Evolutionary conservation across 2,797 vertebrate species (phyloP).

Genomic region (Oreochromis grahami): DNA sequence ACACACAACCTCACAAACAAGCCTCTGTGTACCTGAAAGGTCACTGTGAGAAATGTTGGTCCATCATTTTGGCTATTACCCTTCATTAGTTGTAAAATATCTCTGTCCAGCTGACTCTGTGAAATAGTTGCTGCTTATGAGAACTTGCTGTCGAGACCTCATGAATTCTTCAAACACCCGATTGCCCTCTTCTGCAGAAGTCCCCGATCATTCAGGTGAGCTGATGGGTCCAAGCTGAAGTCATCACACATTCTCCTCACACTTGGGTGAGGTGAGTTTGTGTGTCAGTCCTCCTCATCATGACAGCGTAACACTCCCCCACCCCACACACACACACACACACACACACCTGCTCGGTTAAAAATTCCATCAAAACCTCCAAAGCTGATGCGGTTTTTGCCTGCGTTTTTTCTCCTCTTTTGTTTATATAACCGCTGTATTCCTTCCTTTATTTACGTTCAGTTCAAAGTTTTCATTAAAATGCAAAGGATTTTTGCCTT

Average conservation of each 20-base stretch:
- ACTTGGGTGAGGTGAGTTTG: neutral
- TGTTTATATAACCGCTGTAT: slow-evolving; percentile 27
- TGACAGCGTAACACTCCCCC: neutral
- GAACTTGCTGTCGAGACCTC: slow-evolving; percentile 33
- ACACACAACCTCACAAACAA: slow-evolving; percentile 13
- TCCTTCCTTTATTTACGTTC: slow-evolving; percentile 59
- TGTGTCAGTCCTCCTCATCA: slow-evolving; percentile 2
- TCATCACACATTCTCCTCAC: slow-evolving; percentile 43
- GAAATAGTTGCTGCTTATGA: slow-evolving; percentile 36
- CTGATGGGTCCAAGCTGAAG: slow-evolving; percentile 16
- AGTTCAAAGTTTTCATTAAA: slow-evolving; percentile 73
- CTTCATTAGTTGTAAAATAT: slow-evolving; percentile 54
- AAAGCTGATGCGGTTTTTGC: slow-evolving; percentile 21
- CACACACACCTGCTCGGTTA: slow-evolving; percentile 1
- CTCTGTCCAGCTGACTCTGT: slow-evolving; percentile 31
- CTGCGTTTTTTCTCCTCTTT: neutral
- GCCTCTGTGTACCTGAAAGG: slow-evolving; percentile 50
- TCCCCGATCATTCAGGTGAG: slow-evolving; percentile 24
- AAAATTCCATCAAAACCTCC: slow-evolving; percentile 60
- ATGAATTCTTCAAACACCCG: slow-evolving; percentile 49
- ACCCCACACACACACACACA: neutral
- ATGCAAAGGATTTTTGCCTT: slow-evolving; percentile 66
- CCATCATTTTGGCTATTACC: slow-evolving; percentile 57
- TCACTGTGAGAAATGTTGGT: slow-evolving; percentile 57
- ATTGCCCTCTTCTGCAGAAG: slow-evolving; percentile 9